Conservation (phyloP, 2,888 invertebrate species). For the Agonopterix arenella region DNA sequence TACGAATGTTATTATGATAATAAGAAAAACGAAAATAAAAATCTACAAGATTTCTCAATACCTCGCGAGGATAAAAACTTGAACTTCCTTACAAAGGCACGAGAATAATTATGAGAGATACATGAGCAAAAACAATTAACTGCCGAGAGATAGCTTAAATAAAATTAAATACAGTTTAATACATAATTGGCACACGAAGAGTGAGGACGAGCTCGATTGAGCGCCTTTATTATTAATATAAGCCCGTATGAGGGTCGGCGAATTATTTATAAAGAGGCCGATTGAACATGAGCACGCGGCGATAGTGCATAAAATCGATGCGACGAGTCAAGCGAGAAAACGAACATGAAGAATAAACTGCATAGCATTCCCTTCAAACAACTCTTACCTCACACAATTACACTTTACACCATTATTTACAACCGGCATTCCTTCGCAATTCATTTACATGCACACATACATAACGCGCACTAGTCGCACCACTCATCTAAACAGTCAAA, state of each 20-base stretch:
- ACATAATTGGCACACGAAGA: conserved; percentile 47
- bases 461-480: neutral
- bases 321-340: conserved; percentile 26
- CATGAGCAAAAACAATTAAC: conserved; percentile 7
- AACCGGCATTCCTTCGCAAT: conserved; percentile 3
- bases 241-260: conserved; percentile 51
- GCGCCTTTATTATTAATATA: conserved; percentile 54
- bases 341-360: conserved; percentile 23
- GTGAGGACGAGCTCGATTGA: conserved; percentile 42
- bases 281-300: conserved; percentile 45
- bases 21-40: conserved; percentile 2
- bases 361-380: conserved; percentile 26
- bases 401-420: conserved; percentile 6
- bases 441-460: conserved; percentile 5
- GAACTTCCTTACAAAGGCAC: no score
- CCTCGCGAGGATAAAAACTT: neutral
- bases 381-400: conserved; percentile 22
- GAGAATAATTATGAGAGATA: no score
- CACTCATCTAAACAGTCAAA: conserved; percentile 2
- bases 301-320: conserved; percentile 49
- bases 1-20: no score
- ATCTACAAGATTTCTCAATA: neutral
- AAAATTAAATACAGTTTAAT: conserved; percentile 29
- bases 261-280: conserved; percentile 52
- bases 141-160: conserved; percentile 17